Evolutionary conservation across 1,140 invertebrate species (phyloP).

Genomic region (Apolygus lucorum): DNA sequence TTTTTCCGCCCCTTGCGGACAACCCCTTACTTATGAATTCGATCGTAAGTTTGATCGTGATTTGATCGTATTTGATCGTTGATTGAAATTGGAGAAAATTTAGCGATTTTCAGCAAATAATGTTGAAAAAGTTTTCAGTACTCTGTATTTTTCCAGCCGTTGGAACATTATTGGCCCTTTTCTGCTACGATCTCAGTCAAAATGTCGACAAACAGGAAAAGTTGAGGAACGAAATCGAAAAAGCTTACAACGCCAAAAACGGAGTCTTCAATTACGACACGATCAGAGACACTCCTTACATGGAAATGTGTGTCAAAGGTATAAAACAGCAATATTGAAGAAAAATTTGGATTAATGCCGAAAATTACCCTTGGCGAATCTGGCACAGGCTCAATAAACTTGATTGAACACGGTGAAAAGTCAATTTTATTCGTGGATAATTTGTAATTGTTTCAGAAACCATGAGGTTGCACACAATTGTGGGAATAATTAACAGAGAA

Average conservation of each 20-base stretch:
- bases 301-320: slow-evolving; percentile 17
- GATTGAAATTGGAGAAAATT: no score
- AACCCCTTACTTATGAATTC: no score
- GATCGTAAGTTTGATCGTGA: no score
- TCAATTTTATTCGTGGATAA: no score
- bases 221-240: not conserved
- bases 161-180: not conserved
- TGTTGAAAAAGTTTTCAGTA: no score
- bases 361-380: no score
- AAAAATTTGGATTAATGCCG: no score
- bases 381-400: no score
- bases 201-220: not conserved
- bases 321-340: not conserved
- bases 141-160: not conserved
- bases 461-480: not conserved
- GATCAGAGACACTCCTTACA: not conserved
- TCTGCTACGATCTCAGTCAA: not conserved
- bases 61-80: no score
- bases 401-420: no score
- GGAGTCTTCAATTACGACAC: not conserved
- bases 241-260: not conserved
- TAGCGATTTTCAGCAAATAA: no score
- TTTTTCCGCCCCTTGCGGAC: no score
- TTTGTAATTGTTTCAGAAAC: not conserved
- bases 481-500: not conserved